Percentiles rank a stretch among this genome's conserved stretches.
These are phyloP conservation scores for Lycocerus yunnanus DNA, from an alignment of 2,888 invertebrate species.

Conservation along the genomic window DNA sequence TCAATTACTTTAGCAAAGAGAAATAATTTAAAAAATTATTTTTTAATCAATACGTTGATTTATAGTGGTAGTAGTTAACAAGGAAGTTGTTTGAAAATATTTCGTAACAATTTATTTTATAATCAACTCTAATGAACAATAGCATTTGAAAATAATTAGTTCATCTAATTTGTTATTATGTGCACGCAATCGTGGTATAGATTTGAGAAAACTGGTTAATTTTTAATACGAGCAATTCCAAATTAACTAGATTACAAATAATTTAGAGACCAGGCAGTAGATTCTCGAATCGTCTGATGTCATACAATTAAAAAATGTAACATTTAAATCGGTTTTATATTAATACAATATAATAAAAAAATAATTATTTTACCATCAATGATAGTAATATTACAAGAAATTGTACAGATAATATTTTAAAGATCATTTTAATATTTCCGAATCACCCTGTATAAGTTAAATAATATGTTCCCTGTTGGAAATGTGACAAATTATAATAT, in stretches of 20 bases:
- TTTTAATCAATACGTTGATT: neutral
- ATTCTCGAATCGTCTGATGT: too few relatives aligned
- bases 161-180: neutral
- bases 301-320: too few relatives aligned
- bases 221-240: neutral
- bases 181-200: neutral
- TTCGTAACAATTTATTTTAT: neutral
- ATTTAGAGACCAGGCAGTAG: neutral
- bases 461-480: too few relatives aligned
- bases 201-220: neutral
- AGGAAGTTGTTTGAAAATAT: neutral
- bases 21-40: neutral
- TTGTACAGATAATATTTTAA: too few relatives aligned
- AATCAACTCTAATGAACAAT: neutral
- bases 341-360: too few relatives aligned
- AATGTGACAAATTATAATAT: too few relatives aligned
- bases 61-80: too few relatives aligned
- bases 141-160: neutral
- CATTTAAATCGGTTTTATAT: too few relatives aligned
- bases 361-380: too few relatives aligned
- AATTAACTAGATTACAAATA: neutral
- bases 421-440: too few relatives aligned
- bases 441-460: too few relatives aligned
- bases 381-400: too few relatives aligned
- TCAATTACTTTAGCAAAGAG: neutral